These are phyloP conservation scores for Elmis aenea DNA, from an alignment of 2,888 invertebrate species.

Conservation along the genomic window DNA sequence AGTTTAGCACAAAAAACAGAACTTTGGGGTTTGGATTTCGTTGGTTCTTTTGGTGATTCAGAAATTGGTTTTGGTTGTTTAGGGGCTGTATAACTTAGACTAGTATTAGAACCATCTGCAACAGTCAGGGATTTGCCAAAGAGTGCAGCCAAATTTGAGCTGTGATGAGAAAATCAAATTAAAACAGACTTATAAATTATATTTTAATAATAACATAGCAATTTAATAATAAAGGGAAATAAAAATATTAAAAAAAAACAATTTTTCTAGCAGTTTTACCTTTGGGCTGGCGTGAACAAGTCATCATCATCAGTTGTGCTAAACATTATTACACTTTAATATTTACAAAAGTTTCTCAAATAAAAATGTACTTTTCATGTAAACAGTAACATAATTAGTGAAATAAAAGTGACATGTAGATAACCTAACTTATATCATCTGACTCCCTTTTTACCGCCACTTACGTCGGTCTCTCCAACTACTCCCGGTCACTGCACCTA, in stretches of 20 bases:
- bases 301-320: slow-evolving; percentile 34
- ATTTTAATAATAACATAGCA: too few species aligned
- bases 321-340: slow-evolving; percentile 22
- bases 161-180: slow-evolving; percentile 14
- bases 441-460: too few species aligned
- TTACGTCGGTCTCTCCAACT: too few species aligned
- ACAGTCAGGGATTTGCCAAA: slow-evolving; percentile 23
- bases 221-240: too few species aligned
- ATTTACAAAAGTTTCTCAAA: too few species aligned
- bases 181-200: too few species aligned
- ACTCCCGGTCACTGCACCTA: too few species aligned
- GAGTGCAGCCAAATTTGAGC: slow-evolving; percentile 33
- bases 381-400: too few species aligned
- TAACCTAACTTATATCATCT: too few species aligned
- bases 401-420: too few species aligned
- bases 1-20: slow-evolving; percentile 32
- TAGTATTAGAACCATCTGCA: slow-evolving; percentile 15
- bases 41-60: slow-evolving; percentile 12
- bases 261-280: slow-evolving; percentile 25
- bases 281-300: slow-evolving; percentile 27
- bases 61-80: slow-evolving; percentile 35
- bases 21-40: slow-evolving; percentile 20
- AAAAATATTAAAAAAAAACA: too few species aligned
- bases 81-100: slow-evolving; percentile 34
- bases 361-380: too few species aligned